These are phyloP conservation scores for Urocyon cinereoargenteus DNA, from an alignment of 2,797 vertebrate genomes.

Conservation along the genomic window DNA sequence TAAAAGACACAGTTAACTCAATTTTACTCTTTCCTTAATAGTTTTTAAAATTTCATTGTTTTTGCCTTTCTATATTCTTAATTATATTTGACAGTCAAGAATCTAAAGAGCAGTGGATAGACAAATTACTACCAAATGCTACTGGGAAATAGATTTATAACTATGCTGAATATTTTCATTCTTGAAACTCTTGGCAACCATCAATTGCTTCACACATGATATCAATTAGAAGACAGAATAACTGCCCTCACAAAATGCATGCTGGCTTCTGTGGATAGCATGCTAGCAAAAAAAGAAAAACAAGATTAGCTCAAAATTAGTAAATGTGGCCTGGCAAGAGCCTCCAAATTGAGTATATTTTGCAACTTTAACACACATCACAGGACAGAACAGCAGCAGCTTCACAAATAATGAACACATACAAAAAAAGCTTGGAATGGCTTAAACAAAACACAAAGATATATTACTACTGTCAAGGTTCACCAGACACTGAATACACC, in stretches of 20 bases:
- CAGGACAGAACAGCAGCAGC: slow-evolving; percentile 16
- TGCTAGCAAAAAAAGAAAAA: not conserved
- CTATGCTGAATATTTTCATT: slow-evolving; percentile 70
- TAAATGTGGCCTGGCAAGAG: slow-evolving; percentile 35
- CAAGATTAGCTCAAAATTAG: slow-evolving; percentile 62
- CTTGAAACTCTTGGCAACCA: slow-evolving; percentile 62
- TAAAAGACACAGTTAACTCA: slow-evolving; percentile 44
- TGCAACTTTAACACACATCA: slow-evolving; percentile 59
- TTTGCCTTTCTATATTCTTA: slow-evolving; percentile 37
- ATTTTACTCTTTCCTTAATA: slow-evolving; percentile 14
- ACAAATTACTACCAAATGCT: slow-evolving; percentile 75
- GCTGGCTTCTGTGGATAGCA: slow-evolving; percentile 63
- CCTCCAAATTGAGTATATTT: slow-evolving; percentile 54
- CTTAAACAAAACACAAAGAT: slow-evolving; percentile 46
- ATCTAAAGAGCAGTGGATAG: slow-evolving; percentile 51
- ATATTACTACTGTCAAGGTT: not conserved
- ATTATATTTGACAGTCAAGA: slow-evolving; percentile 57
- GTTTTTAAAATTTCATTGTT: slow-evolving; percentile 25
- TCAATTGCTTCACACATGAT: slow-evolving; percentile 68
- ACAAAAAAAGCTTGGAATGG: not conserved
- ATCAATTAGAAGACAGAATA: slow-evolving; percentile 72
- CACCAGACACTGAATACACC: not conserved
- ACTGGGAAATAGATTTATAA: slow-evolving; percentile 43
- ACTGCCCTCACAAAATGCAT: slow-evolving; percentile 56
- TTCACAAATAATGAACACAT: slow-evolving; percentile 40